phyloP scores from a whole-genome alignment of 2,113 vertebrate genomes.

The Asarcornis scutulata region DNA sequence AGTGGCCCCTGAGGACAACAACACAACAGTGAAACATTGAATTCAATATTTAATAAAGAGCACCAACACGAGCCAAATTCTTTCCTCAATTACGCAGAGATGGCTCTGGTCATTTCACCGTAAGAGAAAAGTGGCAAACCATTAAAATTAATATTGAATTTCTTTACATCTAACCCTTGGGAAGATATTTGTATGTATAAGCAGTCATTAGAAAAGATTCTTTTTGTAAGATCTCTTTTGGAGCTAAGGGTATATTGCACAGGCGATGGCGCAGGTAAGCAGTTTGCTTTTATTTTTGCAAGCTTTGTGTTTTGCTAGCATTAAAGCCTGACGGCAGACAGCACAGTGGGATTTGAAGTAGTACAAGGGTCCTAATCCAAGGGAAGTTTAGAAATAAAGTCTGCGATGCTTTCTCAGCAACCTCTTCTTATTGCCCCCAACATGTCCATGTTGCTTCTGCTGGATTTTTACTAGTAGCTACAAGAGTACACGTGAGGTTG shows the following conservation, averaged over 20 bases:
- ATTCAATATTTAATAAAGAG: neutral
- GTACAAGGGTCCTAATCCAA: neutral
- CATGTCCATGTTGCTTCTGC: neutral
- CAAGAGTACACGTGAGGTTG: neutral
- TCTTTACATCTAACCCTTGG: conserved; percentile 4
- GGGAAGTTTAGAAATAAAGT: neutral
- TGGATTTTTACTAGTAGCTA: neutral
- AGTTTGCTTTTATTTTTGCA: neutral
- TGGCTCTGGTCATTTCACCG: neutral
- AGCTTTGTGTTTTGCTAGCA: neutral
- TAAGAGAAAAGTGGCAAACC: neutral
- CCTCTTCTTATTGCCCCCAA: neutral
- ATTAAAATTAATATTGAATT: neutral
- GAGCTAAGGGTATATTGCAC: neutral
- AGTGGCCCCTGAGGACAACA: neutral
- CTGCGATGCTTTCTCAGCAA: neutral
- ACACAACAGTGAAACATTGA: neutral
- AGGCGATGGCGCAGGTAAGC: neutral
- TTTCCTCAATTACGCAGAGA: neutral
- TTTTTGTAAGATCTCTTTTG: neutral
- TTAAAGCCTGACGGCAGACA: neutral
- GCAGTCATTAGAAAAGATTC: neutral
- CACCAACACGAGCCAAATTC: neutral
- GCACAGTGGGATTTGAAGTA: neutral
- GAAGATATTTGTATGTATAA: neutral